Base-by-base conservation (phyloP, 1,140 invertebrate species). In the Achatina immaculata region DNA sequence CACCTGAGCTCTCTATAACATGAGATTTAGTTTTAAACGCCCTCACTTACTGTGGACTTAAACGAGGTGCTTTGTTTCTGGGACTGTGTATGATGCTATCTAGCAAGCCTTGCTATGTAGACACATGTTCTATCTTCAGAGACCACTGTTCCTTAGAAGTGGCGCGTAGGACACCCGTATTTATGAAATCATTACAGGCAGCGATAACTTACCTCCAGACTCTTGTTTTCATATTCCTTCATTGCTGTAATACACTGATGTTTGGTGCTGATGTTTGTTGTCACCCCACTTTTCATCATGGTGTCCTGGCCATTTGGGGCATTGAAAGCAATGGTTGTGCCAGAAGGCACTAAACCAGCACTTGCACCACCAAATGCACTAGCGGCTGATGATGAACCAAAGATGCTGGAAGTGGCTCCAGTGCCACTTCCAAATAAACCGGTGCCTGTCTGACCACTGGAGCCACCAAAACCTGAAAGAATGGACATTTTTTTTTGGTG, bases 151-250 rank as follows among this genome's bases (percentile, higher is more conserved):
- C n/a, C n/a, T n/a, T n/a, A n/a, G n/a, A n/a, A n/a, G n/a, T n/a
- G n/a, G n/a, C n/a, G n/a, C n/a, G n/a, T n/a, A n/a, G n/a, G n/a
- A n/a, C n/a, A n/a, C n/a, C n/a, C n/a, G n/a, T n/a, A n/a, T n/a
- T n/a, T n/a, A n/a, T n/a, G n/a, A n/a, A n/a, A n/a, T n/a, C n/a
- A n/a, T n/a, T n/a, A n/a, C n/a, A n/a, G n/a, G n/a, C n/a, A n/a
- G n/a, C n/a, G 69, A 72, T 19, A 36, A 74, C 80, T 83, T 82
- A 91, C 91, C 91, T 99, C 97, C 38, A 99, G 90, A 0, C 96
- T 97, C 92, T 99, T 99, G 36, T 88, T 92, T 88, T 99, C 97
- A 92, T 99, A 99, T 88, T 99, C 97, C 92, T 99, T 98, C 98
- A 99, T 99, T 81, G 95, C 96, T 6, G 96, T 97, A 58, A 99